phyloP scores from a whole-genome alignment of 2,888 invertebrate species.

The Sarcophaga caerulescens region DNA sequence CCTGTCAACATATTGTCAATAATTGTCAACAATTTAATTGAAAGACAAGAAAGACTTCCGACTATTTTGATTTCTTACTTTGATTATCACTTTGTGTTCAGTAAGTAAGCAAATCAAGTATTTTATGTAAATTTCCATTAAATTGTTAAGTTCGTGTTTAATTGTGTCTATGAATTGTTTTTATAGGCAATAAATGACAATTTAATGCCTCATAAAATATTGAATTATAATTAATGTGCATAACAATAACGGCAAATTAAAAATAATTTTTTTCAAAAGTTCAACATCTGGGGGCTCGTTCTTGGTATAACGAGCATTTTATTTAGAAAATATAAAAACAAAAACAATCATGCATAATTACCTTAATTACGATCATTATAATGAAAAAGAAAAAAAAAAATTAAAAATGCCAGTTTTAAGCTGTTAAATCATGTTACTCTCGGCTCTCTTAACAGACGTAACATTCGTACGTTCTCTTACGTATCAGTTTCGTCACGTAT shows the following conservation, averaged over 20 bases:
- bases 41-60: not conserved
- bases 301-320: slow-evolving; percentile 6
- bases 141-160: not conserved
- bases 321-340: not conserved
- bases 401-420: not conserved
- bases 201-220: slow-evolving; percentile 5
- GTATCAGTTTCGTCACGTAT: too few species aligned
- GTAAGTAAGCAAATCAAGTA: not conserved
- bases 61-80: not conserved
- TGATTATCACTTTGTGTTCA: not conserved
- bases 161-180: not conserved
- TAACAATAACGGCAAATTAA: slow-evolving; percentile 43
- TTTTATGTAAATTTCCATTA: not conserved
- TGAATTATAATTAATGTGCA: slow-evolving; percentile 24
- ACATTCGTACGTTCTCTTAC: not conserved
- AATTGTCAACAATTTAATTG: not conserved
- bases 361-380: slow-evolving; percentile 18
- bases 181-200: slow-evolving; percentile 1
- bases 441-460: not conserved
- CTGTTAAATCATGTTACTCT: not conserved
- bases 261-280: not conserved
- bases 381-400: not conserved
- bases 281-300: slow-evolving; percentile 54
- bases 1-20: not conserved
- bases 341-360: not conserved